Evolutionary conservation across 2,888 invertebrate species (phyloP), one percentile per base, ranked within the genome.

Genomic region (Odontocolon sp.): DNA sequence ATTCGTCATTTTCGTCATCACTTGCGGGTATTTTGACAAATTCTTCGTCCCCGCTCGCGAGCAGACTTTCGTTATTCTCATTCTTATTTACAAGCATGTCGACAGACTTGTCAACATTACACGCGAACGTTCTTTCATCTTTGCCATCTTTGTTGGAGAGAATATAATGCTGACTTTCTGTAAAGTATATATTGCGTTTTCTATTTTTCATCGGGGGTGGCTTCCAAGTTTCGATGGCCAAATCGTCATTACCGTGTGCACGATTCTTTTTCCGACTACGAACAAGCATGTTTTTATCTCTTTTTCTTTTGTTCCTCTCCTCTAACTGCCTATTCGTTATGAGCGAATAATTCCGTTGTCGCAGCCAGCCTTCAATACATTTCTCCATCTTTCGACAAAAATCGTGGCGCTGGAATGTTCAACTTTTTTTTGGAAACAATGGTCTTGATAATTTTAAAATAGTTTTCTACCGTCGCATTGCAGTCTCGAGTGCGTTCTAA

Each of bases 141-240:
- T 36, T n/a, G 4, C 21, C 42, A 3, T 36, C 57, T 1, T 11
- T 36, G 0, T 18, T 23, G 2, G 11, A 5, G 18, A 3, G 8
- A 11, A 1, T 23, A n/a, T 8, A 11, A 11, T 23, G 8, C 14
- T 57, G 23, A 4, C 5, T 23, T 2, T 18, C 26, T 9, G 21
- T 21, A 9, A 57, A 57, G 40, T 57, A 57, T 3, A 38, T 38
- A 57, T 23, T 38, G 3, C 3, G 38, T 38, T 38, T 57, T 26
- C 57, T 38, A 26, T 18, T 33, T 40, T 57, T 57, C 6, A 3
- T 2, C 9, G 23, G 23, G 8, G 4, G 6, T 11, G 23, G 38
- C 21, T 40, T 57, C 21, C 21, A 40, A 1, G 0, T 8, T 57
- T 57, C 57, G 26, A 14, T 11, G 2, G 57, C 57, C 11, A 57